Percentiles rank a stretch among this genome's conserved stretches.
Evolutionary conservation across 2,888 invertebrate species (phyloP).

Genomic region (Lepeophtheirus nordmannii): DNA sequence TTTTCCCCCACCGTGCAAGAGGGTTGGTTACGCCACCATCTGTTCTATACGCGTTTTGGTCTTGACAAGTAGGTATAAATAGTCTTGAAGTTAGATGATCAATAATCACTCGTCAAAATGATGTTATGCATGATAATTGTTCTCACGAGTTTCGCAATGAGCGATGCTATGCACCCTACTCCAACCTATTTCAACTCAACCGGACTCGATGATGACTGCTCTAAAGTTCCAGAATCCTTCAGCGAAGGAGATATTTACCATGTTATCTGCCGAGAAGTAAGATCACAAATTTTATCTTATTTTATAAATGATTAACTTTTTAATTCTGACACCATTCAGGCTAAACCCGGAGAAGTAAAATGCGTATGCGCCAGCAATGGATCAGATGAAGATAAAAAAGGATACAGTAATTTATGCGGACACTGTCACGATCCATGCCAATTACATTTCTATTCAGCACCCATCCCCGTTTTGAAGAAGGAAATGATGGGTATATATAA

Average conservation of each 20-base stretch:
- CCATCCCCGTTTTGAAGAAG: neutral
- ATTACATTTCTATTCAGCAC: neutral
- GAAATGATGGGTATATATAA: neutral
- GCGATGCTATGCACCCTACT: neutral
- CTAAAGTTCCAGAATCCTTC: neutral
- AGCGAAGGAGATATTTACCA: neutral
- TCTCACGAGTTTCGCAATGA: no score
- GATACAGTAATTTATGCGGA: neutral
- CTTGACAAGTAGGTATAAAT: no score
- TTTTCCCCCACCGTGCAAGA: no score
- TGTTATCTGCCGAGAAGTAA: neutral
- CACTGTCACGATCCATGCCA: neutral
- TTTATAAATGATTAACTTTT: neutral
- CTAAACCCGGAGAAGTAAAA: neutral
- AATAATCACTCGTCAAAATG: no score
- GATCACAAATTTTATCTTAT: neutral
- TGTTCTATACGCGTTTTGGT: no score
- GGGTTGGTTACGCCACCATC: no score
- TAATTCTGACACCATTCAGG: neutral
- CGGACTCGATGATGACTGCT: neutral
- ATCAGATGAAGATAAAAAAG: neutral
- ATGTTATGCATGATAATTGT: no score
- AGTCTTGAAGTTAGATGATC: no score
- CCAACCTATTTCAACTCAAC: neutral
- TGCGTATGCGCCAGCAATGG: neutral